Conservation (phyloP, 2,113 vertebrate species). For the Plecotus auritus region DNA sequence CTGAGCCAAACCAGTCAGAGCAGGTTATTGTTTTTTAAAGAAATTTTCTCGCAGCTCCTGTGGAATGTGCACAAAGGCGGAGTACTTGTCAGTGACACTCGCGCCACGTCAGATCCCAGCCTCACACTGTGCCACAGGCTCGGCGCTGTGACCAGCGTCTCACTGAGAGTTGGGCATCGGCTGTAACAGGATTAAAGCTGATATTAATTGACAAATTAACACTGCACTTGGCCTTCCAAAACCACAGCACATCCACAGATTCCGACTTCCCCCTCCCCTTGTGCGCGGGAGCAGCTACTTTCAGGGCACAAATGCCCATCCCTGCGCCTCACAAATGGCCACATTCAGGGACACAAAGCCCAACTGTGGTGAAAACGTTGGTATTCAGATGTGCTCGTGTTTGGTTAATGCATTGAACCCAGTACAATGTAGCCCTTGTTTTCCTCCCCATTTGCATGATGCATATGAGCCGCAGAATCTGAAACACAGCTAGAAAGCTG, state of each 20-base stretch:
- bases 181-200: not conserved
- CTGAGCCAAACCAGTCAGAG: too few relatives aligned
- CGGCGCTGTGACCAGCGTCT: not conserved
- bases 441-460: slow-evolving; percentile 75
- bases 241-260: slow-evolving; percentile 25
- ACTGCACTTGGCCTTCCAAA: not conserved
- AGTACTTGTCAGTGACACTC: not conserved
- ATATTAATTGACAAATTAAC: not conserved
- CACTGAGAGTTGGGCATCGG: not conserved
- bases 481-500: slow-evolving; percentile 29
- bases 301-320: slow-evolving; percentile 74
- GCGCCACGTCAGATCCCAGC: fast-evolving
- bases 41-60: not conserved
- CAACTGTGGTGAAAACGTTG: slow-evolving; percentile 88
- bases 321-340: slow-evolving; percentile 87
- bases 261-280: slow-evolving; percentile 45
- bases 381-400: slow-evolving; percentile 91
- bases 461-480: slow-evolving; percentile 65
- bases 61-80: not conserved
- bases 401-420: slow-evolving; percentile 86
- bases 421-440: slow-evolving; percentile 86
- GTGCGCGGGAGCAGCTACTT: slow-evolving; percentile 73
- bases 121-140: fast-evolving
- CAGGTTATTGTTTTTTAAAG: not conserved
- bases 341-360: slow-evolving; percentile 88